Evolutionary conservation across 2,797 vertebrate species (phyloP).

Genomic region (Peromyscus attwateri): DNA sequence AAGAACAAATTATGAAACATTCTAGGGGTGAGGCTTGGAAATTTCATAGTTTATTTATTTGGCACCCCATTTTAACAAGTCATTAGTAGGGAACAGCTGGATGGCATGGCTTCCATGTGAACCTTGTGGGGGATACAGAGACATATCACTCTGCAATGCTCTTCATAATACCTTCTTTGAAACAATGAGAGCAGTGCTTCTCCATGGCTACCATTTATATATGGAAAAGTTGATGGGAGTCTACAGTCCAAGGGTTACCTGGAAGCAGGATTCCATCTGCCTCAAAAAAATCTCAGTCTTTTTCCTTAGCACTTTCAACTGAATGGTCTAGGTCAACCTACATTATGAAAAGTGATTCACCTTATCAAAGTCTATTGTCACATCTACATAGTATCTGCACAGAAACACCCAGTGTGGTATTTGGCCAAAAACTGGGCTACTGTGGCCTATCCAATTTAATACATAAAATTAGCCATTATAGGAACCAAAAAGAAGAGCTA

Average conservation of each 20-base stretch:
- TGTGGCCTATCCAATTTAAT: background rate
- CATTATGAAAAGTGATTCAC: background rate
- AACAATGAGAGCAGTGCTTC: background rate
- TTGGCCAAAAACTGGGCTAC: background rate
- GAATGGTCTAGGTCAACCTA: background rate
- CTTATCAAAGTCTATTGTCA: constrained; percentile 22
- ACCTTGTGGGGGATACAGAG: background rate
- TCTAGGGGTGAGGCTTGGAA: background rate
- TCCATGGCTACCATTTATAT: background rate
- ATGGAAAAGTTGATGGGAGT: background rate
- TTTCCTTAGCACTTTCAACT: constrained; percentile 25
- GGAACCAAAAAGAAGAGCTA: background rate
- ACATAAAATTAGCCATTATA: constrained; percentile 4
- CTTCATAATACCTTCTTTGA: background rate
- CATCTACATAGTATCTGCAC: background rate
- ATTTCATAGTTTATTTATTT: background rate
- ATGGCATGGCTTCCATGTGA: background rate
- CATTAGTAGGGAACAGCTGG: background rate
- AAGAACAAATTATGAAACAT: background rate
- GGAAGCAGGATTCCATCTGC: background rate
- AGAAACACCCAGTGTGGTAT: background rate
- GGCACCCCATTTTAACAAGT: background rate
- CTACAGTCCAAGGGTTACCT: background rate
- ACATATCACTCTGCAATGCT: background rate
- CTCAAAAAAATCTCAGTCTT: background rate